Evolutionary conservation across 2,797 vertebrate species (phyloP), one percentile per base, ranked within the genome.

Genomic region (Enteromius trimaculatus): DNA sequence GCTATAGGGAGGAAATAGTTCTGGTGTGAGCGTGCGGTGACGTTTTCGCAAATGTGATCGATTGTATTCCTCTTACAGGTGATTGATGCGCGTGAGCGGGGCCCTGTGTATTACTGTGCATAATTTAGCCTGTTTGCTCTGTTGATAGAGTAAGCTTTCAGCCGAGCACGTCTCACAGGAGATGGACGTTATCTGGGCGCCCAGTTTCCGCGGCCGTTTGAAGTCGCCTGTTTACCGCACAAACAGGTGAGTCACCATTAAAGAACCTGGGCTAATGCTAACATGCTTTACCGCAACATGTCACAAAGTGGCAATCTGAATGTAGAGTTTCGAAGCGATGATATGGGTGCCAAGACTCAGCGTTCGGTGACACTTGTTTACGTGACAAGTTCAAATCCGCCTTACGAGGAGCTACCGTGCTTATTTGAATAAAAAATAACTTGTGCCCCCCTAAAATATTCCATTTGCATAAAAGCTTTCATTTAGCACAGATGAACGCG

Each of bases 381-480:
- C 90, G 74, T 21, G 85, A 86, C 55, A 53, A 90, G 91, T 93
- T 94, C 91, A 94, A 94, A 90, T 89, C 88, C 88, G 7, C 90
- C 92, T 94, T 93, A 93, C 83, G 91, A 90, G 84, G 21, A 89
- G 87, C 89, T 91, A 86, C 84, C 83, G 87, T 88, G 84, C 90
- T 91, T 92, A 92, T 92, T 90, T 91, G 85, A 91, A 93, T 60
- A 92, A 91, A 90, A 71, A 62, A 60, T 19, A 82, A 76, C 39
- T 64, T 0, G 31, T 74, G 86, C 87, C 82, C 84, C 62, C 84
- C 89, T 87, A 89, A 90, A 86, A 84, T 51, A 39, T 77, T 72
- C 39, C 65, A 94, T 95, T 95, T 94, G 92, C 94, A 93, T 95
- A 94, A 94, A 94, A 92, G 91, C 93, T 93, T 94, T 94, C 92